These are phyloP conservation scores for Pimephales promelas DNA, from an alignment of 2,113 vertebrate genomes.

Conservation along the genomic window DNA sequence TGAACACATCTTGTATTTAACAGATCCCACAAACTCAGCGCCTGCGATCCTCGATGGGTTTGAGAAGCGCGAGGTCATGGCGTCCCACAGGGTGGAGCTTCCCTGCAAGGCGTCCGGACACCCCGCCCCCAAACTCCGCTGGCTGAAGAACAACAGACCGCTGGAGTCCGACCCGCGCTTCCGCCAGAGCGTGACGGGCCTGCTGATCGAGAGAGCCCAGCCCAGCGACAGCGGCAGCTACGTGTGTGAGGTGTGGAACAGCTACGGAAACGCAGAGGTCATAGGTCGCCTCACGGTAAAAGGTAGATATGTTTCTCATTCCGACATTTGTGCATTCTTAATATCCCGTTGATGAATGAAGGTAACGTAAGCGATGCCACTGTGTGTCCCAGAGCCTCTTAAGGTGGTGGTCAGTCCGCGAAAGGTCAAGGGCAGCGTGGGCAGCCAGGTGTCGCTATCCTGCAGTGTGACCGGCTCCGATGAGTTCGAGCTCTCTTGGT, in stretches of 20 bases:
- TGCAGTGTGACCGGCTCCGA: conserved; percentile 91
- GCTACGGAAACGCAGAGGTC: conserved; percentile 92
- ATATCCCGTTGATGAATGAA: neutral
- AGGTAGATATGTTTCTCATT: conserved; percentile 80
- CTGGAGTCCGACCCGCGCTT: conserved; percentile 92
- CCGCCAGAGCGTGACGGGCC: conserved; percentile 86
- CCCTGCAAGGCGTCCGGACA: conserved; percentile 97
- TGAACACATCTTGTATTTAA: neutral
- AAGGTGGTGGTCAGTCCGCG: conserved; percentile 92
- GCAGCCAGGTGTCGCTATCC: conserved; percentile 94
- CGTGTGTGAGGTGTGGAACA: conserved; percentile 97
- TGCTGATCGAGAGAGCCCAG: conserved; percentile 89
- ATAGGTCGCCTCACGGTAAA: conserved; percentile 90
- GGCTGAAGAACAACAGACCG: conserved; percentile 96
- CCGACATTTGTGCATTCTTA: neutral
- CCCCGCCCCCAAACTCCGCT: conserved; percentile 93
- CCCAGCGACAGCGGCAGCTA: conserved; percentile 92
- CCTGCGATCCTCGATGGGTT: conserved; percentile 96
- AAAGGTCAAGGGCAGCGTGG: conserved; percentile 96
- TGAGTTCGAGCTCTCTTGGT: conserved; percentile 95
- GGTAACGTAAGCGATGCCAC: neutral
- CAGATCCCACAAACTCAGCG: conserved; percentile 94
- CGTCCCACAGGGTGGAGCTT: conserved; percentile 92
- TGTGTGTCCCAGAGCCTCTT: conserved; percentile 81
- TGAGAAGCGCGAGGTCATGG: conserved; percentile 93